Conservation (phyloP, 2,797 vertebrate species). For the Chiroxiphia lanceolata region DNA sequence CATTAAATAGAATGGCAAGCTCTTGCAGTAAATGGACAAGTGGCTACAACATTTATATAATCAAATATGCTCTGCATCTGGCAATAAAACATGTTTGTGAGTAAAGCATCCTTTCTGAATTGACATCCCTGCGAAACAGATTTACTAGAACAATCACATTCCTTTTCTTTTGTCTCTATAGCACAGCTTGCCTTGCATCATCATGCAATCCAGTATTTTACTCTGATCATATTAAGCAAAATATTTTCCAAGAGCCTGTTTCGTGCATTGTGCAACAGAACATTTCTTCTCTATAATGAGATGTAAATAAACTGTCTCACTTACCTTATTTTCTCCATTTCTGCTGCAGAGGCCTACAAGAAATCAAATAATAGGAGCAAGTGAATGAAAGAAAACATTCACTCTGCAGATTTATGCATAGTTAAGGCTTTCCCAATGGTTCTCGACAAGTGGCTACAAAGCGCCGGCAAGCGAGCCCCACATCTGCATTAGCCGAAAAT, state of each 20-base stretch:
- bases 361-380: conserved; percentile 81
- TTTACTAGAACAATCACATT: conserved; percentile 31
- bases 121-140: conserved; percentile 15
- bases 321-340: conserved; percentile 92
- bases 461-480: conserved; percentile 26
- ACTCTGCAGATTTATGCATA: conserved; percentile 69
- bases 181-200: conserved; percentile 26
- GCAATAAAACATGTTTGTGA: conserved; percentile 29
- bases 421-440: conserved; percentile 64
- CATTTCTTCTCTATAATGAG: conserved; percentile 1
- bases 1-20: conserved; percentile 35
- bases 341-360: conserved; percentile 89
- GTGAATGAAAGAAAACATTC: conserved; percentile 73
- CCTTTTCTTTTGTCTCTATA: conserved; percentile 43
- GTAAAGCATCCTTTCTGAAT: conserved; percentile 40
- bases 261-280: conserved; percentile 23
- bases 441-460: conserved; percentile 40
- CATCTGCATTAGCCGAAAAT: conserved; percentile 66
- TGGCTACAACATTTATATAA: conserved; percentile 60
- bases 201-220: conserved; percentile 14
- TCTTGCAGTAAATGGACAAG: conserved; percentile 62
- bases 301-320: conserved; percentile 75
- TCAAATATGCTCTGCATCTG: conserved; percentile 21
- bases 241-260: conserved; percentile 33
- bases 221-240: neutral